A percentile compares a stretch with the other conserved stretches of the same genome.
Conservation (phyloP, 2,113 vertebrate species). For the Thymallus thymallus region DNA sequence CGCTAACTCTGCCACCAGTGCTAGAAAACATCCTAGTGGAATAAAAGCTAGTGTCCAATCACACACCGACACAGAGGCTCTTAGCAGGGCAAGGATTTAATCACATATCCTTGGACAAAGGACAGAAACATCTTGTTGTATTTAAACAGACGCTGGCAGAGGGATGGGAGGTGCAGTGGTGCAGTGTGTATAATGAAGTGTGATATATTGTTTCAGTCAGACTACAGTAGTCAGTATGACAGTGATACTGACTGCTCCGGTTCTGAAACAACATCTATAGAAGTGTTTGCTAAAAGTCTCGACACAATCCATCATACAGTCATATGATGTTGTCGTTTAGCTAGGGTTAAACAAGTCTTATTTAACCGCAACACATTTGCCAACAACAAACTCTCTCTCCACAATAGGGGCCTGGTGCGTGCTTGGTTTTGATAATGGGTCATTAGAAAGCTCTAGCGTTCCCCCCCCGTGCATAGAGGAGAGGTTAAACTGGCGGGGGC, state of each 20-base stretch:
- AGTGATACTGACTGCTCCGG: too few relatives aligned
- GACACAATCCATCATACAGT: too few relatives aligned
- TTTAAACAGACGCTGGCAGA: background rate
- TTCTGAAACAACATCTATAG: too few relatives aligned
- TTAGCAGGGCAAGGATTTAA: background rate
- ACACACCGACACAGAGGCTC: background rate
- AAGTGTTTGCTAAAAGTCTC: too few relatives aligned
- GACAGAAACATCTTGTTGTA: background rate
- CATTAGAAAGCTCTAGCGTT: conserved; percentile 14
- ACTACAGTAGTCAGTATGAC: too few relatives aligned
- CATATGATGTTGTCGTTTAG: too few relatives aligned
- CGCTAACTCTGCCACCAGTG: too few relatives aligned
- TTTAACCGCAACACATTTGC: too few relatives aligned
- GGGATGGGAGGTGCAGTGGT: background rate
- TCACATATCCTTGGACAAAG: background rate
- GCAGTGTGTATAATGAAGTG: background rate
- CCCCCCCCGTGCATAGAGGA: background rate
- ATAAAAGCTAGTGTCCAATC: background rate
- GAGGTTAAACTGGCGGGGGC: background rate
- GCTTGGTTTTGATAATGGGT: conserved; percentile 23
- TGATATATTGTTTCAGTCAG: too few relatives aligned
- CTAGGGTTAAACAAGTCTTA: too few relatives aligned
- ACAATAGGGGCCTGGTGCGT: conserved; percentile 12
- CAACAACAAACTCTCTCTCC: conserved; percentile 5
- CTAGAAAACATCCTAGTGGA: too few relatives aligned